Conservation (phyloP, 1,140 invertebrate genomes). For the Trachymyrmex septentrionalis region DNA sequence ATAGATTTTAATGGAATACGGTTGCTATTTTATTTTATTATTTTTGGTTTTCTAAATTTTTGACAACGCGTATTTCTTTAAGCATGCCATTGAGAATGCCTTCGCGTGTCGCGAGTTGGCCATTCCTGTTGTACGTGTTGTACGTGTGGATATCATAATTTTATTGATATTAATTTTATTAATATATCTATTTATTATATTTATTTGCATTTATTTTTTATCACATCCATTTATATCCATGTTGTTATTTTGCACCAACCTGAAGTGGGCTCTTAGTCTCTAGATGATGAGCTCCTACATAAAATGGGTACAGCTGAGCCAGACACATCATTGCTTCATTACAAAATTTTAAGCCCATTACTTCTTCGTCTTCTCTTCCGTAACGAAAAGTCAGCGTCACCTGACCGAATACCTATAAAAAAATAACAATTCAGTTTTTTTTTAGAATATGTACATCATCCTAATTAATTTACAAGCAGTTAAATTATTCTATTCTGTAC, state of each 20-base stretch:
- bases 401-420: conserved; percentile 91
- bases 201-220: neutral
- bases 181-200: neutral
- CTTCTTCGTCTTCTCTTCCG: conserved; percentile 96
- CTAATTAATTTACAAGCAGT: neutral
- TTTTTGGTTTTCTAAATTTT: too few relatives aligned
- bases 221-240: neutral
- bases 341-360: conserved; percentile 97
- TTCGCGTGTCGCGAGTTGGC: too few relatives aligned
- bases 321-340: conserved; percentile 96
- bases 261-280: conserved; percentile 91
- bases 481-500: neutral
- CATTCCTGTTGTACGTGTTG: too few relatives aligned
- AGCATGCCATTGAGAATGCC: too few relatives aligned
- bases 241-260: conserved; percentile 85
- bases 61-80: too few relatives aligned
- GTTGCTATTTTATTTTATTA: too few relatives aligned
- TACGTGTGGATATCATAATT: neutral
- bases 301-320: conserved; percentile 93
- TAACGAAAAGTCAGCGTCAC: conserved; percentile 95
- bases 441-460: neutral
- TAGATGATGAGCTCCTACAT: conserved; percentile 86
- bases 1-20: too few relatives aligned
- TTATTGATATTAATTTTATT: neutral
- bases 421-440: conserved; percentile 5